Base-by-base conservation (phyloP, 2,113 vertebrate species). In the Dasyprocta punctata region DNA sequence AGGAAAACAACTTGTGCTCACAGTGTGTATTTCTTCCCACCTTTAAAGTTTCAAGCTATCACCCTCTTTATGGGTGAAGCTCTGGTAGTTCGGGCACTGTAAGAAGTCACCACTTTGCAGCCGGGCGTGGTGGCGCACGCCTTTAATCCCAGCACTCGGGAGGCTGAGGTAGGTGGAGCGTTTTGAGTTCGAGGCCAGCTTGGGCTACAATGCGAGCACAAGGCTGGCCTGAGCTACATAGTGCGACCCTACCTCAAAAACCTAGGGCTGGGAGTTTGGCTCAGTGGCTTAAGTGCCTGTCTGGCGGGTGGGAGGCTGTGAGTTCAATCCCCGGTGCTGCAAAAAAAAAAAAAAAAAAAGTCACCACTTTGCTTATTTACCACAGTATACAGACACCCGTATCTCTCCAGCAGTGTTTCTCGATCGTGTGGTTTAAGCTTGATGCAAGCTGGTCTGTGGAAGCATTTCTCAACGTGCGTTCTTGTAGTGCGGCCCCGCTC, bases 401-500 rank as follows among this genome's bases (percentile, higher is more conserved):
- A n/a, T n/a, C 36, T 56, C 36, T 71, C 4, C 36, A 61, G 24
- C 33, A 81, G 30, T 94, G 10, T 86, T 88, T 90, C 36, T 88
- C 17, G 86, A 26, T 91, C 19, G 47, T 4, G 26, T 5, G 9
- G 7, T 90, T 75, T n/a, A 38, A 69, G 17, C 41, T 69, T 77
- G 49, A 58, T 80, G 75, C 22, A 75, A 80, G 75, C 61, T 41
- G 58, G 38, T 47, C 60, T 63, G 0, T n/a, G 69, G 33, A 41
- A 83, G 5, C 36, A 33, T 75, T 82, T 86, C 60, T 54, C n/a
- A n/a, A 7, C 47, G 1, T 22, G 24, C 71, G 30, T 60, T 58
- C 11, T 56, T 17, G 11, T 54, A 17, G 36, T 20, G 10, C 9
- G 5, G 38, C 30, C n/a, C 41, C 67, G 11, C 0, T 1, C 5